Percentiles rank a stretch among this genome's conserved stretches.
These are phyloP conservation scores for Hippopotamus amphibius DNA, from an alignment of 2,113 vertebrate species.

Conservation along the genomic window DNA sequence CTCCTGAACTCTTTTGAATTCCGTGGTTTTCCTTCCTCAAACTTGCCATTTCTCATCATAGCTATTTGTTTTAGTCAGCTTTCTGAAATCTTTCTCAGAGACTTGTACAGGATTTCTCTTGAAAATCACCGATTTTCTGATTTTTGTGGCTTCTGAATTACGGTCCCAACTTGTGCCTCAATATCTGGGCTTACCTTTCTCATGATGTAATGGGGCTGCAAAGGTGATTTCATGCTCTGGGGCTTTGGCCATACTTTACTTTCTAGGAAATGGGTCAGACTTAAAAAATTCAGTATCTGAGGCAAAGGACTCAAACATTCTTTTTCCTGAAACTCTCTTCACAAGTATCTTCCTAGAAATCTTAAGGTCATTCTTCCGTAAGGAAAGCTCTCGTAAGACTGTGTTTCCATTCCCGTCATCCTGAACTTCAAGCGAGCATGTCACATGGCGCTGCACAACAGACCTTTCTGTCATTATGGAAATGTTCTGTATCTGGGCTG, in stretches of 20 bases:
- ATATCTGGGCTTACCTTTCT: not conserved
- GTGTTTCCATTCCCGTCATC: not conserved
- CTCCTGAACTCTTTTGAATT: not conserved
- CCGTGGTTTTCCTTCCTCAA: not conserved
- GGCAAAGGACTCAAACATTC: not conserved
- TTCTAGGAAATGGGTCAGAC: conserved; percentile 50
- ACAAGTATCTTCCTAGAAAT: conserved; percentile 31
- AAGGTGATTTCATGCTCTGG: not conserved
- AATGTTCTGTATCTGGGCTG: not conserved
- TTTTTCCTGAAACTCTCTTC: not conserved
- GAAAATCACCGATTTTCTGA: conserved; percentile 1
- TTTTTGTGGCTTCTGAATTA: conserved; percentile 18
- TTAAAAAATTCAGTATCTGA: conserved; percentile 56
- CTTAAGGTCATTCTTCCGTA: not conserved
- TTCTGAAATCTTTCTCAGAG: not conserved
- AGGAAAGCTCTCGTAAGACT: not conserved
- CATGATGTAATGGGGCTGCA: not conserved
- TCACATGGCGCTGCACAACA: too few species aligned
- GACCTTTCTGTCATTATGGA: not conserved
- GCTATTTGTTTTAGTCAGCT: not conserved
- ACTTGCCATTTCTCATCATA: not conserved
- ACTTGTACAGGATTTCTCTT: not conserved
- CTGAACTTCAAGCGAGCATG: not conserved
- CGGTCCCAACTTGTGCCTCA: not conserved
- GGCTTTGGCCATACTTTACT: conserved; percentile 36